Percentiles rank a stretch among this genome's conserved stretches.
phyloP scores from a whole-genome alignment of 2,113 vertebrate species.

The Capreolus pygargus region DNA sequence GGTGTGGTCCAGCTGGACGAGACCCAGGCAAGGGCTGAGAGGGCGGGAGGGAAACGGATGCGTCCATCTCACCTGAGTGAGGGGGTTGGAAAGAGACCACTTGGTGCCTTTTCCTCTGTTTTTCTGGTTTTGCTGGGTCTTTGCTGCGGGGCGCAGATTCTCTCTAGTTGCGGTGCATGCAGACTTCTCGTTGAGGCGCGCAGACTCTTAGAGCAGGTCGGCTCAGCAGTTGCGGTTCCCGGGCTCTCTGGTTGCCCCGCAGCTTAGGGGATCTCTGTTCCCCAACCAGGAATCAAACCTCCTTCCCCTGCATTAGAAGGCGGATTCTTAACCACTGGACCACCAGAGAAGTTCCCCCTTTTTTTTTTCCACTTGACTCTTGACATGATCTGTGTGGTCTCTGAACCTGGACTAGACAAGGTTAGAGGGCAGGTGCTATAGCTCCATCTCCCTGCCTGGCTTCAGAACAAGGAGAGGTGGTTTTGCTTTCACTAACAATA shows the following conservation, averaged over 20 bases:
- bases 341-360: neutral
- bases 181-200: accelerated
- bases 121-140: neutral
- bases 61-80: neutral
- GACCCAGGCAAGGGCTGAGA: neutral
- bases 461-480: neutral
- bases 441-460: neutral
- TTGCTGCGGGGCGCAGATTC: accelerated
- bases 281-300: neutral
- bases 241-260: neutral
- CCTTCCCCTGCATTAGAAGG: neutral
- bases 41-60: neutral
- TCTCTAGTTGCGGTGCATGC: neutral
- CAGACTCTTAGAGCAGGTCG: neutral
- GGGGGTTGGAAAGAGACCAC: neutral
- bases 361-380: neutral
- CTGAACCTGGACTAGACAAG: neutral
- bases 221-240: neutral
- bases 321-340: neutral
- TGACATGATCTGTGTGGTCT: neutral
- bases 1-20: neutral
- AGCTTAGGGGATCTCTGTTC: neutral
- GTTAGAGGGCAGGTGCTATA: neutral
- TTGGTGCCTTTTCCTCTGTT: neutral
- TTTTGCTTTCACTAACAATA: neutral